Conservation (phyloP, 2,797 vertebrate species). For the Yasuhikotakia modesta region DNA sequence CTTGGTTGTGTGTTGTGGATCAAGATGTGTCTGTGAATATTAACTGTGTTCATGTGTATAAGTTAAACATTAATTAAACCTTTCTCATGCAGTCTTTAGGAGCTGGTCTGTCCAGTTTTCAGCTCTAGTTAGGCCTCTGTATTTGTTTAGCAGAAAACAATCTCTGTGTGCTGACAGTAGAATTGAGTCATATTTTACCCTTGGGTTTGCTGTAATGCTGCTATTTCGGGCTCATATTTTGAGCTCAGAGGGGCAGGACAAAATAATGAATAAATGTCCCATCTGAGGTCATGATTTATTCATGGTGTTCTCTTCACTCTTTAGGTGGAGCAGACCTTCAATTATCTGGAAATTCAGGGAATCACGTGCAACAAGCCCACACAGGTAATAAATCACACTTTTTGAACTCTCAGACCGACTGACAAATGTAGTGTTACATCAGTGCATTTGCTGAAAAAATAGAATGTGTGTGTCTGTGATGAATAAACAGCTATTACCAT, state of each 20-base stretch:
- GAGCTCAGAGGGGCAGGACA: background rate
- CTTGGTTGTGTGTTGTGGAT: background rate
- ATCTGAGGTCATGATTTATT: conserved; percentile 32
- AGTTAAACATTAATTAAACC: background rate
- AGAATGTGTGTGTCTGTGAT: no score
- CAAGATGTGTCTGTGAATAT: background rate
- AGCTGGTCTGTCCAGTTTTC: background rate
- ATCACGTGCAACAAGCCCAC: conserved; percentile 87
- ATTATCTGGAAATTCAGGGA: conserved; percentile 95
- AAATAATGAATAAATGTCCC: background rate
- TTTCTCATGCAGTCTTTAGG: background rate
- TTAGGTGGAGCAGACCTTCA: conserved; percentile 93
- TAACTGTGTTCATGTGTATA: background rate
- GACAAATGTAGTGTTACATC: background rate
- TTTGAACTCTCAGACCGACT: background rate
- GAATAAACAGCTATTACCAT: no score
- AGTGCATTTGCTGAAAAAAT: background rate
- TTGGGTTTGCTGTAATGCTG: background rate
- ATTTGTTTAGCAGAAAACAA: background rate
- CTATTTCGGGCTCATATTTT: background rate
- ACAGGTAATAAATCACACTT: conserved; percentile 69
- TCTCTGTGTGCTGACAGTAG: background rate
- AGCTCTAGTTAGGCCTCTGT: background rate
- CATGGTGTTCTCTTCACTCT: conserved; percentile 37
- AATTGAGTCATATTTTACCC: background rate